Evolutionary conservation across 2,113 vertebrate species (phyloP).

Genomic region (Rutilus rutilus): DNA sequence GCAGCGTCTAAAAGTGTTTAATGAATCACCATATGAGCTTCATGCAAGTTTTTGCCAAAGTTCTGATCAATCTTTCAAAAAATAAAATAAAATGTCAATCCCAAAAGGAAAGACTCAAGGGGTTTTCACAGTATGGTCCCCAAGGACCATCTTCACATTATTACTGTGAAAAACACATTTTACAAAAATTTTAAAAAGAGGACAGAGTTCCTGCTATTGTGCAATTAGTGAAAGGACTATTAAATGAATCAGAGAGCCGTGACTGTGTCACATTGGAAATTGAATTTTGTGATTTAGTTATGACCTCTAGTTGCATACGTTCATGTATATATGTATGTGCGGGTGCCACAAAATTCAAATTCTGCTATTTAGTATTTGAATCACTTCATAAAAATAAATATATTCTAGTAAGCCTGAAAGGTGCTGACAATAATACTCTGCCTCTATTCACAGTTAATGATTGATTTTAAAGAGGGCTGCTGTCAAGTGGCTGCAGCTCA

Average conservation of each 20-base stretch:
- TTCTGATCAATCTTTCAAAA: background rate
- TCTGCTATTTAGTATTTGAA: constrained; percentile 28
- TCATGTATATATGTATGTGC: background rate
- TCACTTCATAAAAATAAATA: background rate
- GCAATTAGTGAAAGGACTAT: background rate
- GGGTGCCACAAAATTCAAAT: background rate
- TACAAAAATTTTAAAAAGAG: background rate
- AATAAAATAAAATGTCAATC: background rate
- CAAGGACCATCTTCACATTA: background rate
- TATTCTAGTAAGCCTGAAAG: constrained; percentile 12
- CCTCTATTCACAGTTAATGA: constrained; percentile 23
- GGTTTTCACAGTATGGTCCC: constrained; percentile 4
- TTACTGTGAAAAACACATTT: constrained; percentile 1
- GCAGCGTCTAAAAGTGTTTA: background rate
- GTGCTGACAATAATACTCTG: background rate
- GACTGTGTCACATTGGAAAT: background rate
- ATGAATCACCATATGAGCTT: background rate
- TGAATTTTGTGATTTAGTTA: constrained; percentile 19
- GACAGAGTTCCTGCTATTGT: background rate
- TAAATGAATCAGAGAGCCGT: background rate
- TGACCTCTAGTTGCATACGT: background rate
- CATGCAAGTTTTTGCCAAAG: background rate
- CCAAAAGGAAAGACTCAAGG: constrained; percentile 6
- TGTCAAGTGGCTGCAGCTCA: constrained; percentile 20
- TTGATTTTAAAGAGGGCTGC: constrained; percentile 23